Base-by-base conservation (phyloP, 2,797 vertebrate species). In the Sebastes itinus region DNA sequence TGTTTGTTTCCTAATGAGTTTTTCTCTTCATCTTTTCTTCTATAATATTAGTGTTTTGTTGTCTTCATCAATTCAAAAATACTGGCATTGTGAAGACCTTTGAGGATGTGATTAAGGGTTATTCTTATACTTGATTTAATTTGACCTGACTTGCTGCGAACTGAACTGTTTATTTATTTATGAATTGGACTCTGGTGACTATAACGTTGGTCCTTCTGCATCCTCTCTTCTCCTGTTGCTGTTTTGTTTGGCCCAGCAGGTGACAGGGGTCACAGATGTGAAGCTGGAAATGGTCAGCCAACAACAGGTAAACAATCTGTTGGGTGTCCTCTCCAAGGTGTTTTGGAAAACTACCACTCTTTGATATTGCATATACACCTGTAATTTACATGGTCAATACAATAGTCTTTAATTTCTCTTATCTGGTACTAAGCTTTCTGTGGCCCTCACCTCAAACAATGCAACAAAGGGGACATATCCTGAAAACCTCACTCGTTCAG, bases 101-200 rank as follows among this genome's bases (percentile, higher is more conserved):
- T 59, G 23, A 66, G 28, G 18, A n/a, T 55, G 18, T 14, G 16
- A 65, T 62, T 28, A 60, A 60, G 30, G 28, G 52, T 2, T 16
- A 11, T 66, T 58, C 9, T 69, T 72, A 27, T 49, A 18, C 33
- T 20, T 68, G 27, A 75, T 75, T 72, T 77, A 23, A 82, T 79
- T 63, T 75, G 35, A 81, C 33, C 54, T 61, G 38, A 80, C 78
- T 33, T 70, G 54, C 54, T 71, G 54, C 63, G 33, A 79, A 71
- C 32, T 66, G 30, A 77, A 68, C 67, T 59, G 13, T 23, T 80
- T 14, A 54, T 66, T 80, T 68, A 76, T 85, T 74, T 27, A 77
- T 76, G 66, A 82, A 61, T 30, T 61, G 27, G 8, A 60, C 32
- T 59, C 35, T 55, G 25, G 46, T 22, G 28, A 28, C 38, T 61